phyloP scores from a whole-genome alignment of 2,113 vertebrate genomes.

The Pollimyrus isidori region DNA sequence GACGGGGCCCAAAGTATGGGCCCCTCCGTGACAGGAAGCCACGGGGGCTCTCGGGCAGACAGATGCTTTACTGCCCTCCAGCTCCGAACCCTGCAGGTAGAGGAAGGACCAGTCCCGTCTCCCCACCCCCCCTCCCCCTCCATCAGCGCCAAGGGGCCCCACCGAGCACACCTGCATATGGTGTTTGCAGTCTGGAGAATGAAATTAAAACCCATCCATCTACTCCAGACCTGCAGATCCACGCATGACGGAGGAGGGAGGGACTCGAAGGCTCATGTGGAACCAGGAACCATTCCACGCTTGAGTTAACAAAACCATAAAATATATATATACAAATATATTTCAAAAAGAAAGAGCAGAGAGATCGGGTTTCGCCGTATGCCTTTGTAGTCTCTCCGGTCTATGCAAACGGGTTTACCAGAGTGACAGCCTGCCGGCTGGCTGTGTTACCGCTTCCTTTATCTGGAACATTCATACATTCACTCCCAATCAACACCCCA shows the following conservation, averaged over 20 bases:
- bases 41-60: conserved; percentile 14
- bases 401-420: background rate
- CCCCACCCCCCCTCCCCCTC: background rate
- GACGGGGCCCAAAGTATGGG: background rate
- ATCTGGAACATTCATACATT: conserved; percentile 11
- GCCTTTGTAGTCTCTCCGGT: conserved; percentile 10
- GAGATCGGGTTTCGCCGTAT: background rate
- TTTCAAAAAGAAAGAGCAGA: conserved; percentile 12
- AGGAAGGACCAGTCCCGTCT: background rate
- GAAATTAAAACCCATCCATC: conserved; percentile 10
- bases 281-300: conserved; percentile 12
- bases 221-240: background rate
- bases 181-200: background rate
- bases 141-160: background rate
- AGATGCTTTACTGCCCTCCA: background rate
- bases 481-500: conserved; percentile 6
- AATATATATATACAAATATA: conserved; percentile 2
- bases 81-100: background rate
- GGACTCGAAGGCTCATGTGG: background rate
- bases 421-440: background rate
- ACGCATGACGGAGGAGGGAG: background rate
- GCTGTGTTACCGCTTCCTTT: background rate
- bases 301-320: conserved; percentile 5
- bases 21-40: conserved; percentile 27
- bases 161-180: background rate